Conservation (phyloP, 2,113 vertebrate genomes). For the Trochalopteron elliotii region DNA sequence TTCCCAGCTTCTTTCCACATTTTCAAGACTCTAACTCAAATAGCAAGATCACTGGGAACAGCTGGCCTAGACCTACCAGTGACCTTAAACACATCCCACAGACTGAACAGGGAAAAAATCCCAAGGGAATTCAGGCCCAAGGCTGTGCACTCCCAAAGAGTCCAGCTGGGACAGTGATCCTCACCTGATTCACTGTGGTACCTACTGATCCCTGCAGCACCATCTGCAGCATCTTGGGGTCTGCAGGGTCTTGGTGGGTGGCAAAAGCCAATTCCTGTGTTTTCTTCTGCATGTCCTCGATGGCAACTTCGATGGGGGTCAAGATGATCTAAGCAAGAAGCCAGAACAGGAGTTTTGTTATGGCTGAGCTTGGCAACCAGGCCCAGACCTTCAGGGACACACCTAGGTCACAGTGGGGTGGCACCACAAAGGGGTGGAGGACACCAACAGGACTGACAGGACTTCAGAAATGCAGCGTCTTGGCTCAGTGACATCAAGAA, state of each 20-base stretch:
- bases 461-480: not conserved
- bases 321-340: constrained; percentile 84
- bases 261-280: constrained; percentile 97
- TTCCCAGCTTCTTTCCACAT: not conserved
- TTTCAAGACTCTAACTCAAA: not conserved
- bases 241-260: constrained; percentile 95
- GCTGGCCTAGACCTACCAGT: not conserved
- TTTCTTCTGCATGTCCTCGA: constrained; percentile 99
- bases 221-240: constrained; percentile 99
- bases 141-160: not conserved
- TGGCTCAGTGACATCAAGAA: not conserved
- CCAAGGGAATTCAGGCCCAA: not conserved
- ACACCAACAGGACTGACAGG: not conserved
- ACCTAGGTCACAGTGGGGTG: not conserved
- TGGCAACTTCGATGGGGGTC: constrained; percentile 98
- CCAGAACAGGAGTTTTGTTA: not conserved
- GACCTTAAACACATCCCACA: not conserved
- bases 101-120: not conserved
- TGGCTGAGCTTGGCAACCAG: not conserved
- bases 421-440: not conserved
- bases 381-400: not conserved
- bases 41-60: not conserved
- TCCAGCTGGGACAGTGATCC: not conserved
- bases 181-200: constrained; percentile 98
- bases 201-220: constrained; percentile 98